Percentiles rank a stretch among this genome's conserved stretches.
These are phyloP conservation scores for Actenoides hombroni DNA, from an alignment of 2,113 vertebrate genomes.

Conservation along the genomic window DNA sequence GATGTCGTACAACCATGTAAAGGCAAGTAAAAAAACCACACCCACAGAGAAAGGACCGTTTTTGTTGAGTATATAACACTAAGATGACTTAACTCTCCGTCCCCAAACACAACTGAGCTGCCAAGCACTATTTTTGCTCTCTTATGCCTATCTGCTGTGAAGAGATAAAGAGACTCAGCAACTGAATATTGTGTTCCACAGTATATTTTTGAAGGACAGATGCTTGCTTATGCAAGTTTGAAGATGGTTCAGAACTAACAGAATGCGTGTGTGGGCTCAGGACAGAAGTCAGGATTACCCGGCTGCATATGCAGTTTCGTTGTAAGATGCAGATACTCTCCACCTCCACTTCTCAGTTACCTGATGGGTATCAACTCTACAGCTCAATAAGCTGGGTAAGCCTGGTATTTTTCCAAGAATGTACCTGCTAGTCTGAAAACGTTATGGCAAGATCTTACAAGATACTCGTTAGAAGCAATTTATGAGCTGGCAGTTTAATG, in stretches of 20 bases:
- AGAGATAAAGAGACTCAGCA: conserved; percentile 31
- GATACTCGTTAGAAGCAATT: neutral
- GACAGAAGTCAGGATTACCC: neutral
- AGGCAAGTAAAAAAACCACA: neutral
- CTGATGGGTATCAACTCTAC: neutral
- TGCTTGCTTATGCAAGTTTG: neutral
- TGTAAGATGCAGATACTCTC: neutral
- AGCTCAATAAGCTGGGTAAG: neutral
- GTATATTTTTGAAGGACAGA: conserved; percentile 3
- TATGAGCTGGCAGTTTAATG: neutral
- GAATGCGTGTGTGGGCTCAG: neutral
- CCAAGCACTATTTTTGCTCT: conserved; percentile 45
- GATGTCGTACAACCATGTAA: rapidly evolving
- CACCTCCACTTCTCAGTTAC: neutral
- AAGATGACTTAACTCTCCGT: neutral
- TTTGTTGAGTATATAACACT: neutral
- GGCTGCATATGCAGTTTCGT: neutral
- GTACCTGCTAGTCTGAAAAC: neutral
- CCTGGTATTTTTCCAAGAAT: neutral
- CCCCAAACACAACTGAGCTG: neutral
- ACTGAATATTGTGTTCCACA: conserved; percentile 14
- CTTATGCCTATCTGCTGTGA: conserved; percentile 3
- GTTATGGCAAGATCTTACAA: neutral
- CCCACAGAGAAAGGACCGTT: neutral
- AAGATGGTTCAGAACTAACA: neutral